Evolutionary conservation across 1,140 invertebrate genomes (phyloP), one percentile per base, ranked within the genome.

Genomic region (Calephelis nemesis): DNA sequence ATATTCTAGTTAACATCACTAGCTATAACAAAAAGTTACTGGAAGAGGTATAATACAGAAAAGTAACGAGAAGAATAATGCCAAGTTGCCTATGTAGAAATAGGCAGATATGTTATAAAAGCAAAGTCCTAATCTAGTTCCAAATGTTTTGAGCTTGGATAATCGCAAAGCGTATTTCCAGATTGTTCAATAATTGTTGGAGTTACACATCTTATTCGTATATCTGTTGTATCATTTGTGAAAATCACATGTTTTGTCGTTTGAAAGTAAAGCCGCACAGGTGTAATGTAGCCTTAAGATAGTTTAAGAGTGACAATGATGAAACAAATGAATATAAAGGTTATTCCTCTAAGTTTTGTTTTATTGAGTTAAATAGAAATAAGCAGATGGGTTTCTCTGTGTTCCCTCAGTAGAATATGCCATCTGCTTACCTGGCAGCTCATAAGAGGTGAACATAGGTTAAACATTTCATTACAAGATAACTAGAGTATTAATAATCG

Each of bases 301-400:
- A 87, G 82, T 82, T 68, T 87, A 87, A 88, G 83, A 85, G 79
- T 85, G 83, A 82, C 66, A 75, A 66, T 75, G 65, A 80, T 87
- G 78, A 79, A 80, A 88, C 74, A 87, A 87, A 87, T 87, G 80
- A 89, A 89, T 87, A 89, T 89, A 89, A 89, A 89, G 87, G 87
- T 85, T 89, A 89, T 89, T 89, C 87, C 87, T 89, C 87, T 87
- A 82, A 72, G 13, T 73, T 63, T 78, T 47, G 75, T 88, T 84
- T 85, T 79, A 84, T 84, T 88, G 76, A 42, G 7, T 19, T 19
- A 42, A 42, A 42, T 42, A 42, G 42, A 42, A 19, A 19, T 19
- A 19, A 4, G 30, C 30, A 30, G 30, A 30, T 4, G 30, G 30
- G 30, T 30, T 30, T 30, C 30, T 19, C 15, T 19, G 15, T 19